Percentiles rank a stretch among this genome's conserved stretches.
phyloP scores from a whole-genome alignment of 2,113 vertebrate species.

The Anas platyrhynchos region DNA sequence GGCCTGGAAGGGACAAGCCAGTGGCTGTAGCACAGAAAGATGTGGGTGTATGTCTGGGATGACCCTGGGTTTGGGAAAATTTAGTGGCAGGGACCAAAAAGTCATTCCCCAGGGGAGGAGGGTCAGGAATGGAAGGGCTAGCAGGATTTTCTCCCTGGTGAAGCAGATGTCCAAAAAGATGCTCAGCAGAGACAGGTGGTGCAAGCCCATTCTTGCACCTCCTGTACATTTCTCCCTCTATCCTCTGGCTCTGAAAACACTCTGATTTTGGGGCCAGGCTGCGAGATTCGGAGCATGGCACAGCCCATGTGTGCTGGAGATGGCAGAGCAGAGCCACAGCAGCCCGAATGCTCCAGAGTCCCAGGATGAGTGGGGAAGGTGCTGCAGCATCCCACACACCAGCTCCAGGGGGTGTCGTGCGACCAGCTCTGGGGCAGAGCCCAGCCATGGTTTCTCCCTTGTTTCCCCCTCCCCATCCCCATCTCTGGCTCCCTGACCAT shows the following conservation, averaged over 20 bases:
- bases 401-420: neutral
- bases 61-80: neutral
- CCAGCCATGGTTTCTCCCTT: accelerated
- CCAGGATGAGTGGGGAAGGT: neutral
- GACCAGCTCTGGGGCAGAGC: neutral
- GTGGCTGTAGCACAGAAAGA: neutral
- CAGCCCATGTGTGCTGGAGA: neutral
- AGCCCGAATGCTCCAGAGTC: neutral
- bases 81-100: neutral
- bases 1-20: neutral
- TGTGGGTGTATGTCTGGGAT: neutral
- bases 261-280: neutral
- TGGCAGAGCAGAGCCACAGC: neutral
- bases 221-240: neutral
- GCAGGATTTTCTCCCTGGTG: neutral
- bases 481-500: neutral
- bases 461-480: neutral
- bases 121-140: neutral
- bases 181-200: accelerated
- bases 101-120: neutral
- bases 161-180: neutral
- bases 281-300: neutral
- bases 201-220: accelerated
- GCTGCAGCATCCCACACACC: neutral
- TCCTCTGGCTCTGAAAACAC: neutral